Percentiles rank a stretch among this genome's conserved stretches.
phyloP scores from a whole-genome alignment of 2,797 vertebrate genomes.

The Phaenicophaeus curvirostris region DNA sequence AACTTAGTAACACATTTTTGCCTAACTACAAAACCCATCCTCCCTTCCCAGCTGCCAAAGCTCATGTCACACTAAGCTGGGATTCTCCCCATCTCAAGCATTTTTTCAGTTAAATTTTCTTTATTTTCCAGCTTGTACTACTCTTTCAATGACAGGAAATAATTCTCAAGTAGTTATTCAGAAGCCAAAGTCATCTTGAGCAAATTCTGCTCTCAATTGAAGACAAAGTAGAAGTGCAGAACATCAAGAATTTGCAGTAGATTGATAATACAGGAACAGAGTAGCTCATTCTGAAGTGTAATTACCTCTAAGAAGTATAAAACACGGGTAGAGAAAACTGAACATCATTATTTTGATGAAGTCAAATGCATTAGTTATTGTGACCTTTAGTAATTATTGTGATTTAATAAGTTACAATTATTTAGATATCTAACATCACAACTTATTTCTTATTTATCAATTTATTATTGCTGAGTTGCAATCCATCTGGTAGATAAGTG shows the following conservation, averaged over 20 bases:
- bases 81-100: background rate
- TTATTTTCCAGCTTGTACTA: background rate
- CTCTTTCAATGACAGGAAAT: background rate
- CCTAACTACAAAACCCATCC: background rate
- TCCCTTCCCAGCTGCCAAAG: background rate
- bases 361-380: background rate
- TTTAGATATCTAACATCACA: background rate
- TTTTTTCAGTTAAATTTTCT: background rate
- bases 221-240: background rate
- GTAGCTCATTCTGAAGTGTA: background rate
- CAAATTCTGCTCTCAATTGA: background rate
- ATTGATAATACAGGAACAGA: background rate
- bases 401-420: background rate
- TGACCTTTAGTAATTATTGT: background rate
- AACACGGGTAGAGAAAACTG: background rate
- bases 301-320: background rate
- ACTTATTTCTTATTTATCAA: too few species aligned
- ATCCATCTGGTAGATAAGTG: background rate
- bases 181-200: background rate
- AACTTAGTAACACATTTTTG: background rate
- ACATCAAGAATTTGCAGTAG: background rate
- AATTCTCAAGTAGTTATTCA: background rate
- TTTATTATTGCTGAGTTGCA: background rate
- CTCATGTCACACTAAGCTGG: background rate
- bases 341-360: background rate